Evolutionary conservation across 1,140 invertebrate species (phyloP).

Genomic region (Dreissena rostriformis): DNA sequence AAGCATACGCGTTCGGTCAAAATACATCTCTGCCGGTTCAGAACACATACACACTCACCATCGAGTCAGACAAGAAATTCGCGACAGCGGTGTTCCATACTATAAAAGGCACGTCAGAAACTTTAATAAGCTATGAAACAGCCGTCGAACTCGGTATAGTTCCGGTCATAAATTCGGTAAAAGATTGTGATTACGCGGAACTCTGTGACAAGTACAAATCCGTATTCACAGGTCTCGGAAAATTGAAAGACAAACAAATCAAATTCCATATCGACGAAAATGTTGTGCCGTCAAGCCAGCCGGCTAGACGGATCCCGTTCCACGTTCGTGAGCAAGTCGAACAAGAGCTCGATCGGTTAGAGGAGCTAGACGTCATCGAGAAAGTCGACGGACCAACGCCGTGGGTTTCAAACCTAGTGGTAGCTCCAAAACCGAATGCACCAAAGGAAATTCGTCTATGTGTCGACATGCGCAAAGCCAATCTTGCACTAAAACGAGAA

Average conservation of each 20-base stretch:
- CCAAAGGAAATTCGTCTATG: constrained; percentile 53
- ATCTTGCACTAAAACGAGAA: constrained; percentile 51
- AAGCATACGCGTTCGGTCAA: too few relatives aligned
- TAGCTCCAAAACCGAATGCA: constrained; percentile 63
- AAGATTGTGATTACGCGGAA: neutral
- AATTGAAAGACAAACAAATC: neutral
- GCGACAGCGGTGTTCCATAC: too few relatives aligned
- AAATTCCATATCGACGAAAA: constrained; percentile 2
- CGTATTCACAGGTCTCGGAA: neutral
- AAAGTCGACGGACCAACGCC: constrained; percentile 67
- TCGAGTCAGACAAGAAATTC: too few relatives aligned
- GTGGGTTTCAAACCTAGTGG: constrained; percentile 68
- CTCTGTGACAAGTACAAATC: neutral
- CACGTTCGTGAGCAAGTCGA: constrained; percentile 21
- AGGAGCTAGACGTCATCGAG: constrained; percentile 60
- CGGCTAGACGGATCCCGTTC: constrained; percentile 47
- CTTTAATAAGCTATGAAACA: too few relatives aligned
- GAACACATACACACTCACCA: too few relatives aligned
- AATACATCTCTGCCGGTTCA: too few relatives aligned
- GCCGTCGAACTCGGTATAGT: too few relatives aligned
- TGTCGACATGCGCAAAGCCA: constrained; percentile 64
- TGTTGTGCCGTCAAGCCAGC: neutral
- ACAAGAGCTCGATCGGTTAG: constrained; percentile 34
- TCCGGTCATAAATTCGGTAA: too few relatives aligned
- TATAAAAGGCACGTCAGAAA: too few relatives aligned